phyloP scores from a whole-genome alignment of 2,888 invertebrate species.

The Scaptomyza tumidula region DNA sequence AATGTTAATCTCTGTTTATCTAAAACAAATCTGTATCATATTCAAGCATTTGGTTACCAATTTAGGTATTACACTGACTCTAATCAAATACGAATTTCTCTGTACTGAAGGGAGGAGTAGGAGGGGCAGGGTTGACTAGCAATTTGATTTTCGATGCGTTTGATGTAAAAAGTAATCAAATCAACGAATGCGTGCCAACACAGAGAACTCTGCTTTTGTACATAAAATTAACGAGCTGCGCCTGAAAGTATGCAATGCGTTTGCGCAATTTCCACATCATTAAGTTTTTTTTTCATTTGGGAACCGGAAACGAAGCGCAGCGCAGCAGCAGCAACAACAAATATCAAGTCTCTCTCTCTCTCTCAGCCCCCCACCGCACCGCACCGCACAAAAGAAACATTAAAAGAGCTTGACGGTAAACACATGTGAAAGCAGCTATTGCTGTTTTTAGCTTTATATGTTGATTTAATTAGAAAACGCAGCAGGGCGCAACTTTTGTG shows the following conservation, averaged over 20 bases:
- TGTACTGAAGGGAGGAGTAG: neutral
- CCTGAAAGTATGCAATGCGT: slow-evolving; percentile 53
- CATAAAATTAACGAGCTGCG: slow-evolving; percentile 55
- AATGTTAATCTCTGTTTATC: too few relatives aligned
- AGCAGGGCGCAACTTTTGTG: slow-evolving; percentile 40
- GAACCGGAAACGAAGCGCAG: slow-evolving; percentile 21
- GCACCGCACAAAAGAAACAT: slow-evolving; percentile 31
- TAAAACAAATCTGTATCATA: neutral
- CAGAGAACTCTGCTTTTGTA: slow-evolving; percentile 10
- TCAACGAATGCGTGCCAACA: slow-evolving; percentile 18
- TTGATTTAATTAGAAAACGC: slow-evolving; percentile 78
- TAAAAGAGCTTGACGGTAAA: slow-evolving; percentile 42
- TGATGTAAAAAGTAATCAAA: slow-evolving; percentile 59
- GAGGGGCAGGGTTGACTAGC: neutral
- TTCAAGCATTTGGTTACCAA: neutral
- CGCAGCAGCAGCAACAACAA: slow-evolving; percentile 21
- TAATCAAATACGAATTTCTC: neutral
- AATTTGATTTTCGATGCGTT: slow-evolving; percentile 43
- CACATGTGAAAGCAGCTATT: slow-evolving; percentile 26
- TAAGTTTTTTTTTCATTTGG: slow-evolving; percentile 61
- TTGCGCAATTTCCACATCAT: slow-evolving; percentile 75
- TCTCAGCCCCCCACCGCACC: neutral
- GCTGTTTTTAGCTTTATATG: slow-evolving; percentile 59
- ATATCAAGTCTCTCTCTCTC: neutral
- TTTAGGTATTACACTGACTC: neutral